Evolutionary conservation across 2,797 vertebrate species (phyloP), one percentile per base, ranked within the genome.

Genomic region (Enteromius mattozi): DNA sequence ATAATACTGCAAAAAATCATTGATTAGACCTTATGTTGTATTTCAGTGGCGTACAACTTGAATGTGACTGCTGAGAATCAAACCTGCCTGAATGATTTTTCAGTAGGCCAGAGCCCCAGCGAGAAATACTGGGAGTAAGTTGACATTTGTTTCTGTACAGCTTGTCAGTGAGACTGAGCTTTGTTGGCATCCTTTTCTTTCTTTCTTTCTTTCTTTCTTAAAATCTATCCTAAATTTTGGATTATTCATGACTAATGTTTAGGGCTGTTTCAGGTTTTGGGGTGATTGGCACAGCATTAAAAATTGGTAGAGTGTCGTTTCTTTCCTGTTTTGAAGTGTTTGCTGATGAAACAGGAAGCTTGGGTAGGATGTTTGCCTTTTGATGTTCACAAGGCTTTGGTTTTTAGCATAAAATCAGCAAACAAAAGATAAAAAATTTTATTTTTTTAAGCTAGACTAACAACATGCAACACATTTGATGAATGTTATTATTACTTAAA

Each of bases 71-170:
- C 16, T 83, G 90, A 92, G 30, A 97, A 96, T 88, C 84, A 82
- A 54, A 96, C 94, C 0, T 98, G 96, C 87, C 47, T 91, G 17
- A 90, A 90, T 7, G 89, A 90, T 21, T 88, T 90, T 68, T 33
- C 87, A 2, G 75, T 92, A 17, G 89, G 93, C 51, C 95, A 97
- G 89, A 96, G 95, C 90, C 95, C 95, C n/a, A 99, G 95, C 79
- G 97, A 98, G 81, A 96, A 96, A 66, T 99, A 97, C 90, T 99
- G 98, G 97, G 95, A 99, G 98, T 99, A 94, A 97, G 98, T 94
- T 80, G 3, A 40, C 17, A 21, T 81, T 33, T 30, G 6, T 77
- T 24, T 77, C 17, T 79, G 16, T 45, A 9, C 19, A 40, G 6
- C n/a, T 8, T 59, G 33, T 79, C 13, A 71, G 19, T 59, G 3